Base-by-base conservation (phyloP, 2,113 vertebrate genomes). In the Vimba vimba region DNA sequence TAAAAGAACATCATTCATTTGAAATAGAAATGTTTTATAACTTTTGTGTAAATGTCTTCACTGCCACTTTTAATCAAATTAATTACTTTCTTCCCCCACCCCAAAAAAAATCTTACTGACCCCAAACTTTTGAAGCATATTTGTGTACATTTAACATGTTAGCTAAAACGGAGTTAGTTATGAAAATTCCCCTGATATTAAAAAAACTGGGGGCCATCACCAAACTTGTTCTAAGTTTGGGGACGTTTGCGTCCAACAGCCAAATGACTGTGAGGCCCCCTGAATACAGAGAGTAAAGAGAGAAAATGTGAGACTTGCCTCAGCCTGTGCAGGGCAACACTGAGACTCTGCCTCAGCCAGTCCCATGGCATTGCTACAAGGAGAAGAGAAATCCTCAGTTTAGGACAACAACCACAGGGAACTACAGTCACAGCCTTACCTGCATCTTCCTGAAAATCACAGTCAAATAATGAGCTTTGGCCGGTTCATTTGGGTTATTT, bases 211-310 rank as follows among this genome's bases (percentile, higher is more conserved):
- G 97, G 96, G 89, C 97, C 95, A 97, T 99, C 97, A 97, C 97
- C 97, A 98, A 98, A 98, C 97, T 97, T 98, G 96, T 97, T 98
- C 84, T 95, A 98, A 99, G 97, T 99, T 97, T 99, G 96, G 97
- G 97, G 97, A 98, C 93, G 95, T 76, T 92, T 92, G 92, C 91
- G 96, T 98, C 97, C 97, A 99, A 99, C 97, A 98, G 97, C 95
- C 89, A 93, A 91, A 43, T 93, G 95, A 97, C 97, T 98, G 97
- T 97, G 97, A 96, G 96, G 96, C 96, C 97, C 97, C 97, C 95
- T 91, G 91, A 92, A 95, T 75, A 87, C 43, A 69, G 43, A 50
- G 78, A 85, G 79, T 50, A 88, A 60, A 97, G n/a, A 93, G 90
- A 94, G 88, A 93, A 94, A 94, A 94, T 95, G 94, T 96, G 95